These are phyloP conservation scores for Platichthys flesus DNA, from an alignment of 2,113 vertebrate genomes.

Conservation along the genomic window DNA sequence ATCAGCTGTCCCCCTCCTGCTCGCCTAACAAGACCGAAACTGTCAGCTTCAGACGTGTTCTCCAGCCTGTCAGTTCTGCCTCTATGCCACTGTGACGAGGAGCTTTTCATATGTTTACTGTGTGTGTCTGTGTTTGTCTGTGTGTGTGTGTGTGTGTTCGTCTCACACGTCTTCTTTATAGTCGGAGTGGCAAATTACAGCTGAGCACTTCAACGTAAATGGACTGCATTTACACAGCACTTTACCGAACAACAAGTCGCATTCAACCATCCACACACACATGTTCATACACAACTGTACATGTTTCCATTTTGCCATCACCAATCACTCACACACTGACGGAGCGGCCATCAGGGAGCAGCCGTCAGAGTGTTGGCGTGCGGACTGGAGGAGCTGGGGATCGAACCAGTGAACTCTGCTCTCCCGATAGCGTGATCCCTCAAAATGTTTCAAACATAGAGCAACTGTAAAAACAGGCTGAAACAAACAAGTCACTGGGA, in stretches of 20 bases:
- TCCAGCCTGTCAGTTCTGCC: constrained; percentile 58
- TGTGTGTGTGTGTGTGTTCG: not conserved
- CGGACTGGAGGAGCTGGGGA: no score
- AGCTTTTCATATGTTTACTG: constrained; percentile 16
- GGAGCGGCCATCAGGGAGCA: no score
- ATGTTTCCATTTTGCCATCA: no score
- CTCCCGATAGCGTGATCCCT: not conserved
- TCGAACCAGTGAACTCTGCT: no score
- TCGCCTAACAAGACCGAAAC: constrained; percentile 50
- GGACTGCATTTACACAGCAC: not conserved
- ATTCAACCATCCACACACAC: not conserved
- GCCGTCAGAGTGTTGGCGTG: no score
- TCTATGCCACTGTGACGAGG: constrained; percentile 26
- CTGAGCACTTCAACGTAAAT: not conserved
- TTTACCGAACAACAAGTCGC: not conserved
- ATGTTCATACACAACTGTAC: not conserved
- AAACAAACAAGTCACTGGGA: constrained; percentile 48
- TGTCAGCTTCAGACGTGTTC: constrained; percentile 35
- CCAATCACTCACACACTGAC: no score
- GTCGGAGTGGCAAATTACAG: not conserved
- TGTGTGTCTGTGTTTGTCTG: not conserved
- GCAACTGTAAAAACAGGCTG: not conserved
- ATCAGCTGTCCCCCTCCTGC: constrained; percentile 21
- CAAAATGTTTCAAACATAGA: not conserved
- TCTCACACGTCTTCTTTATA: not conserved